Base-by-base conservation (phyloP, 2,888 invertebrate species). In the Ganaspis brasiliensis region DNA sequence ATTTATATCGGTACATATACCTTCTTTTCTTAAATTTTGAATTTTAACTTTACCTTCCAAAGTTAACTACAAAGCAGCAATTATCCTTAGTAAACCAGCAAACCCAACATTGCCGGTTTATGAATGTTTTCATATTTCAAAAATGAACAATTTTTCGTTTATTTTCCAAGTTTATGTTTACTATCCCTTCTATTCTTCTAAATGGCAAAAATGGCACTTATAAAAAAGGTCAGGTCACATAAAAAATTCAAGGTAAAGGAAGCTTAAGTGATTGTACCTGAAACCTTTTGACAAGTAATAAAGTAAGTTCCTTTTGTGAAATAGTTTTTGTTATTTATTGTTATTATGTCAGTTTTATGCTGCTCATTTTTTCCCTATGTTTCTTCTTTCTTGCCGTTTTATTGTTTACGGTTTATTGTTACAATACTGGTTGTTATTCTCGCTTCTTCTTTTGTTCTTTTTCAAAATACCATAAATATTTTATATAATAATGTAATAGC, bases 51-150 rank as follows among this genome's bases (percentile, higher is more conserved):
- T 21, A 1, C 6, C 4, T 37, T 19, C 21, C 24, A 72, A 77
- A 74, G 67, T 74, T 77, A 74, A 72, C 70, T 59, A 55, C 70
- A 77, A 19, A 57, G 24, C 6, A 14, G 73, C 76, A 70, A 76
- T 73, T 73, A 73, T 76, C 59, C 76, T 61, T 76, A 74, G 72
- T 72, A 77, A 77, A 77, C 72, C 74, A 74, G 61, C 52, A 16
- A 31, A 35, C 12, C 19, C 35, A 19, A 10, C 19, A n/a, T 16
- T 56, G 8, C 10, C 8, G 16, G 9, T 55, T 16, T 63, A 19
- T 37, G 37, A 19, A 19, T 61, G 37, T 63, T 37, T 63, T 40
- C 21, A 37, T 12, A 14, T 21, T 21, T 63, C 12, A 5, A 63
- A 16, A 19, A 12, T 19, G 1, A n/a, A 31, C 61, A 10, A 16